Base-by-base conservation (phyloP, 2,113 vertebrate species). In the Empidonax alnorum region DNA sequence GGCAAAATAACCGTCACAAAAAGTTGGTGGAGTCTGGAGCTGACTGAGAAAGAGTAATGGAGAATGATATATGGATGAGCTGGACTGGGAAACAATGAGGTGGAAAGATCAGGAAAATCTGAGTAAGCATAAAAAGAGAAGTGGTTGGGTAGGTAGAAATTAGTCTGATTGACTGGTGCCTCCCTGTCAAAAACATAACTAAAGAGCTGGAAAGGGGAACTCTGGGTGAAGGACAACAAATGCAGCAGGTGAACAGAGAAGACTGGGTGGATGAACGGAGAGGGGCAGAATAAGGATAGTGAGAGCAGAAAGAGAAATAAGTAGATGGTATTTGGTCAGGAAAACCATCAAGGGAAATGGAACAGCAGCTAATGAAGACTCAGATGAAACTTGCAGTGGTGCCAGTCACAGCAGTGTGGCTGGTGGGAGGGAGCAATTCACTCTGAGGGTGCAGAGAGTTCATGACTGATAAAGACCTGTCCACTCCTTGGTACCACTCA, bases 401-500 rank as follows among this genome's bases (percentile, higher is more conserved):
- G 25, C 39, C 37, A 69, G 30, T 37, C 33, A 22, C 4, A 30
- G 17, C 12, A 46, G 20, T 12, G 14, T 23, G 42, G 12, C 24
- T 78, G 33, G 4, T 24, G 27, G 66, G 39, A 63, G 12, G 21
- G 4, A 61, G 8, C 1, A 19, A 22, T 20, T 83, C 49, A 28
- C 11, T 56, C 49, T 31, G 53, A 83, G 28, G 3, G 5, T 28
- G 24, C 18, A 55, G 27, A 65, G 50, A 33, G 39, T 7, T 49
- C 17, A 5, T n/a, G 27, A 9, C 28, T 2, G 1, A 67, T 18
- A 41, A 76, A 68, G 53, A 75, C 2, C 13, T 11, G 4, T 30
- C 28, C 0, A 0, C 28, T 81, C 37, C 59, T 47, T 4, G 0
- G 12, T 11, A 20, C 6, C 21, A 5, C 7, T 50, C 68, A 47